Percentiles rank a stretch among this genome's conserved stretches.
Evolutionary conservation across 2,888 invertebrate genomes (phyloP).

Genomic region (Zelleria hepariella): DNA sequence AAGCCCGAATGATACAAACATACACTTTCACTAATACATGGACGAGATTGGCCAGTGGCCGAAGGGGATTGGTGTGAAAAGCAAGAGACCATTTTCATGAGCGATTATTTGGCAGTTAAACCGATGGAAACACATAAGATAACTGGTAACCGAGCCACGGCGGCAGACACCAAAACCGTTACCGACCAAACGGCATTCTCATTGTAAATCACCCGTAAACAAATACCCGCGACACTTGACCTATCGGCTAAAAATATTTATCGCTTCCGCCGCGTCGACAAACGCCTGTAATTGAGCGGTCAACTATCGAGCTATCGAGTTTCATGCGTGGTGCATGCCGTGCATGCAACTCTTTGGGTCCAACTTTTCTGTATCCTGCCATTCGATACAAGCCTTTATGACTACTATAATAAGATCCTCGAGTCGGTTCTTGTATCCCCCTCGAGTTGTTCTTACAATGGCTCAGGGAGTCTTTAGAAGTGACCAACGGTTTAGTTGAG

Average conservation of each 20-base stretch:
- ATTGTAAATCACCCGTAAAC: slow-evolving; percentile 10
- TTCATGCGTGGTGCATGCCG: slow-evolving; percentile 36
- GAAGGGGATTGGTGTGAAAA: too few species aligned
- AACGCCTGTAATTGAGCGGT: slow-evolving; percentile 63
- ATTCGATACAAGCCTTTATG: neutral
- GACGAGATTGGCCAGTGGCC: too few species aligned
- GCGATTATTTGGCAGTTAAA: neutral
- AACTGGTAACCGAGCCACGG: neutral
- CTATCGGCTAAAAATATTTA: slow-evolving; percentile 38
- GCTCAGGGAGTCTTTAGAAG: slow-evolving; percentile 20
- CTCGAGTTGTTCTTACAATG: neutral
- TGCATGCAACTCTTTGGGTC: slow-evolving; percentile 1
- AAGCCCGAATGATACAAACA: too few species aligned
- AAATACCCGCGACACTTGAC: slow-evolving; percentile 9
- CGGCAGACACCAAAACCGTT: slow-evolving; percentile 8
- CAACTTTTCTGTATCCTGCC: neutral
- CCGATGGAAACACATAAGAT: too few species aligned
- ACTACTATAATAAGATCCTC: neutral
- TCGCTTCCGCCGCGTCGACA: slow-evolving; percentile 52
- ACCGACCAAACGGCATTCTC: slow-evolving; percentile 2
- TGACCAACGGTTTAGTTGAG: slow-evolving; percentile 21
- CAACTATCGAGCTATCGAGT: slow-evolving; percentile 60
- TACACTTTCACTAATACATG: too few species aligned
- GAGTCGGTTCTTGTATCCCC: neutral
- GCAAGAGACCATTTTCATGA: too few species aligned